Evolutionary conservation across 1,140 invertebrate species (phyloP).

Genomic region (Panagrolaimus sp.): DNA sequence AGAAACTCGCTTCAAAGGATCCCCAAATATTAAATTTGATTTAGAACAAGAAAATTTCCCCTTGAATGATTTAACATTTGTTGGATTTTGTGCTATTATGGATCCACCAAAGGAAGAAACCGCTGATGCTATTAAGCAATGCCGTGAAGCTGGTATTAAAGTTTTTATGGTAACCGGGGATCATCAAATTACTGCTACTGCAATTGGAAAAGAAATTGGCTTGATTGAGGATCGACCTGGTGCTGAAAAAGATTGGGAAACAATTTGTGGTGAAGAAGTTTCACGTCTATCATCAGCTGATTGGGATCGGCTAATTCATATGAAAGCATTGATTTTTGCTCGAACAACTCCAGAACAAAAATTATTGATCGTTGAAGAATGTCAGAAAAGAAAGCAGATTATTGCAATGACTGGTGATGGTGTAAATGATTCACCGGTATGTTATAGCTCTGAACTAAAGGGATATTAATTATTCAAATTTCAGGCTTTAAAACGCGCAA

Average conservation of each 20-base stretch:
- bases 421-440: too few relatives aligned
- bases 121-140: slow-evolving; percentile 56
- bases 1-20: background rate
- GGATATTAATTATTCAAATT: slow-evolving; percentile 57
- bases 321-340: slow-evolving; percentile 72
- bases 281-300: background rate
- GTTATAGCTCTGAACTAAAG: too few relatives aligned
- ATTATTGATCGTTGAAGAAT: slow-evolving; percentile 73
- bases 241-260: too few relatives aligned
- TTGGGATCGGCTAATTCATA: slow-evolving; percentile 12
- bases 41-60: background rate
- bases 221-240: slow-evolving; percentile 45
- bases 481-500: slow-evolving; percentile 72
- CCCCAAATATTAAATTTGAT: background rate
- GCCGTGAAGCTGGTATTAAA: background rate
- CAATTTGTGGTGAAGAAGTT: too few relatives aligned
- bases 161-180: background rate
- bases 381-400: slow-evolving; percentile 69
- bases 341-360: slow-evolving; percentile 76
- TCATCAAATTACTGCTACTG: too few relatives aligned
- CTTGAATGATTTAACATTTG: background rate
- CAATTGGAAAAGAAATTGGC: too few relatives aligned
- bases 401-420: slow-evolving; percentile 76
- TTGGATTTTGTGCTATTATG: background rate
- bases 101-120: background rate